Base-by-base conservation (phyloP, 1,140 invertebrate genomes). In the Aphis gossypii region DNA sequence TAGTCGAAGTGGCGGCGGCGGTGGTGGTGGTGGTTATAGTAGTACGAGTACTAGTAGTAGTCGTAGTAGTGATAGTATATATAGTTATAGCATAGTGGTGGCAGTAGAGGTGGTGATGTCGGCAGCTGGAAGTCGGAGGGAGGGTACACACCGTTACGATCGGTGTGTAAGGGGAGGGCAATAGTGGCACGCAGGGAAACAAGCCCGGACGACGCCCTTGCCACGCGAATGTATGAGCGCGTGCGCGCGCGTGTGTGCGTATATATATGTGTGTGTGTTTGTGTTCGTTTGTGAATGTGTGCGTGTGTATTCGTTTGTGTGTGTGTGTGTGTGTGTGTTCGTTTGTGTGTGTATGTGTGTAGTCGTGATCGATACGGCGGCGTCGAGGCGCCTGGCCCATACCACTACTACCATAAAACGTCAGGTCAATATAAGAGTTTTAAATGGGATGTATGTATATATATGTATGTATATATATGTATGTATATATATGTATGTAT, bases 141-240 rank as follows among this genome's bases (percentile, higher is more conserved):
- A 68, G 60, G 35, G 38, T 11, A 76, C 38, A 48, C 38, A 48
- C 38, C 20, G 89, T 21, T 35, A 35, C 38, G 38, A 18, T 6
- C 56, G 38, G 60, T 7, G n/a, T 4, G 35, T 25, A 25, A 51
- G 20, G 56, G 11, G 38, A 21, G 3, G 54, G 18, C 20, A 30
- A 14, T 0, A 54, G 35, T 30, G 30, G 90, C 41, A 44, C 41
- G 54, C 56, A 14, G 56, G 44, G 91, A 30, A 92, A n/a, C 46
- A 56, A 56, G 76, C 91, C 91, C 91, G 91, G 91, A 92, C 91
- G 91, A 92, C 91, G 91, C 91, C 91, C 91, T 92, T 84, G 91
- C 91, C 76, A 38, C 25, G 91, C 68, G 91, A 83, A 84, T 92
- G 44, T 92, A 56, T 21, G n/a, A 21, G n/a, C 21, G 44, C 48